phyloP scores from a whole-genome alignment of 1,140 invertebrate genomes.

The Drosophila persimilis region DNA sequence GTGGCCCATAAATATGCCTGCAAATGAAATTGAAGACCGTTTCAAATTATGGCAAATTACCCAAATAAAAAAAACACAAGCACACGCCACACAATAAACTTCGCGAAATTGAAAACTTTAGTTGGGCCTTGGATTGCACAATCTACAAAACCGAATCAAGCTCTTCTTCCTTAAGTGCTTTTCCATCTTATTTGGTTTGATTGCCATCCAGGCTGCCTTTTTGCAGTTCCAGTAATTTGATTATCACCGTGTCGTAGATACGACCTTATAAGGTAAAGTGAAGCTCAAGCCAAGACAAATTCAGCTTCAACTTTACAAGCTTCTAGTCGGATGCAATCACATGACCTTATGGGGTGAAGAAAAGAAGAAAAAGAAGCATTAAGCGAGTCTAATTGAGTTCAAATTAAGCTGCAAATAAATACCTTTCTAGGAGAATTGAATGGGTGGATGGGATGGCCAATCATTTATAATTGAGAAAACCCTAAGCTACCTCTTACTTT shows the following conservation, averaged over 20 bases:
- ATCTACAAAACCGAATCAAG: neutral
- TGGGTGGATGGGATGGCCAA: too few species aligned
- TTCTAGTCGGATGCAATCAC: slow-evolving; percentile 14
- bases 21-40: slow-evolving; percentile 52
- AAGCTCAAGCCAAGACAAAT: neutral
- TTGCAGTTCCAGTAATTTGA: slow-evolving; percentile 17
- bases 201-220: slow-evolving; percentile 18
- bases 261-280: slow-evolving; percentile 15
- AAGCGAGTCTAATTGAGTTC: slow-evolving; percentile 1
- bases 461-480: too few species aligned
- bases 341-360: slow-evolving; percentile 10
- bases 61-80: slow-evolving; percentile 16
- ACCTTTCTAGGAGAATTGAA: too few species aligned
- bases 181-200: slow-evolving; percentile 14
- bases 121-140: slow-evolving; percentile 31
- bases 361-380: neutral
- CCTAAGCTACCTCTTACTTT: too few species aligned
- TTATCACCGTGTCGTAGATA: slow-evolving; percentile 10
- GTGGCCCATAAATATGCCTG: slow-evolving; percentile 48
- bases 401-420: slow-evolving; percentile 3
- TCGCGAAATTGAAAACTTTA: slow-evolving; percentile 36
- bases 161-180: slow-evolving; percentile 13
- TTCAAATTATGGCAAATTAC: slow-evolving; percentile 51
- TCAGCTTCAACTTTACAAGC: slow-evolving; percentile 18
- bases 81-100: slow-evolving; percentile 18